phyloP scores from a whole-genome alignment of 2,888 invertebrate species.

The Drosophila hamatofila region DNA sequence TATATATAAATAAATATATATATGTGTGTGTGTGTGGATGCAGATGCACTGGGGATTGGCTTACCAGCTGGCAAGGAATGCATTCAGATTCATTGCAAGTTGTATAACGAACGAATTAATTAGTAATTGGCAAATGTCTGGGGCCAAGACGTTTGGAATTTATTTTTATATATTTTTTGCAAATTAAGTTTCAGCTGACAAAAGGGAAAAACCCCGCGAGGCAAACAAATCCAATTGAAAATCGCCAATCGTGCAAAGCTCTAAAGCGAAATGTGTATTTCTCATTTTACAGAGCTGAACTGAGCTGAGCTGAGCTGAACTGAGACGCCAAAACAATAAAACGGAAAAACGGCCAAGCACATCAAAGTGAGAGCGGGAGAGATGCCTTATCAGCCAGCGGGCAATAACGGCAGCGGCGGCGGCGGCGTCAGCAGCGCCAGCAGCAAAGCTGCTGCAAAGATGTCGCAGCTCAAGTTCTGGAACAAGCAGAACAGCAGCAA shows the following conservation, averaged over 20 bases:
- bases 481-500: constrained; percentile 87
- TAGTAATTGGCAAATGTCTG: constrained; percentile 50
- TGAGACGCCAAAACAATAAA: not conserved
- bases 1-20: not conserved
- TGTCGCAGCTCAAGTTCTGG: constrained; percentile 89
- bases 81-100: constrained; percentile 53
- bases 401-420: constrained; percentile 54
- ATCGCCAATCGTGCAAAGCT: constrained; percentile 18
- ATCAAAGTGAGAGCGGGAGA: constrained; percentile 14
- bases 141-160: constrained; percentile 50
- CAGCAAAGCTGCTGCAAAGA: constrained; percentile 80
- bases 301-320: not conserved
- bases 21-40: constrained; percentile 35
- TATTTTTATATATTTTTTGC: constrained; percentile 25
- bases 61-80: constrained; percentile 58
- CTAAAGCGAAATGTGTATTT: constrained; percentile 1
- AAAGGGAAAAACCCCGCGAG: constrained; percentile 53
- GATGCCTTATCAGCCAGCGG: constrained; percentile 74
- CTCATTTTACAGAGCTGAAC: constrained; percentile 27
- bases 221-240: constrained; percentile 12
- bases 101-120: constrained; percentile 51
- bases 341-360: constrained; percentile 3
- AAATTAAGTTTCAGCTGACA: constrained; percentile 49
- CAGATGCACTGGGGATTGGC: constrained; percentile 71
- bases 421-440: constrained; percentile 24